A percentile compares a stretch with the other conserved stretches of the same genome.
These are phyloP conservation scores for Vanessa cardui DNA, from an alignment of 2,888 invertebrate species.

Conservation along the genomic window DNA sequence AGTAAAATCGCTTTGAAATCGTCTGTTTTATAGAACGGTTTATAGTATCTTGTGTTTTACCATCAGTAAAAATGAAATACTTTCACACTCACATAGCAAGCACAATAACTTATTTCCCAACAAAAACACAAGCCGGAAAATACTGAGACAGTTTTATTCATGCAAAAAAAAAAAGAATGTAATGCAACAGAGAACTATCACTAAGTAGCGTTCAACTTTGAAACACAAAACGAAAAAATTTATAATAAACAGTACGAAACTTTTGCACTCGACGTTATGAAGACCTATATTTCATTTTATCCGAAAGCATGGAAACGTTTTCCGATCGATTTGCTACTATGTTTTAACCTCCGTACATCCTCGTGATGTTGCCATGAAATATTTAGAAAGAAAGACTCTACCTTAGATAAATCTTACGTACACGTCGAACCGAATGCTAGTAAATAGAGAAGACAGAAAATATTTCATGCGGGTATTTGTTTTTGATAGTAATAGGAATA, in stretches of 20 bases:
- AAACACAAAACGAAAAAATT: conserved; percentile 19
- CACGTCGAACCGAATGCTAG: neutral
- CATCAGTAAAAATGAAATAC: neutral
- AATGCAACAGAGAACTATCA: conserved; percentile 16
- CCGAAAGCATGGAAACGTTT: conserved; percentile 34
- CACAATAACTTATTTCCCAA: conserved; percentile 4
- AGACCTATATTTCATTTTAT: conserved; percentile 33
- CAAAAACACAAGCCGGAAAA: conserved; percentile 12
- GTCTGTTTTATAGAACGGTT: neutral
- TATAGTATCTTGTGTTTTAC: neutral
- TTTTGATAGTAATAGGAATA: too few species aligned
- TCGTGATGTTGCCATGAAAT: conserved; percentile 13
- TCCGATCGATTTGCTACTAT: conserved; percentile 44
- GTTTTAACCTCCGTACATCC: conserved; percentile 28
- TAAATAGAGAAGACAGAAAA: neutral
- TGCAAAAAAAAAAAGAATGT: conserved; percentile 10
- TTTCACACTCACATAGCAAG: conserved; percentile 5
- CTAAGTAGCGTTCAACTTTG: conserved; percentile 24
- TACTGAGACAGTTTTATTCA: conserved; percentile 20
- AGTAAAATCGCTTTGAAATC: neutral
- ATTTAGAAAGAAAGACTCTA: conserved; percentile 13
- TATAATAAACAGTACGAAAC: conserved; percentile 18
- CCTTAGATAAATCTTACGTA: neutral
- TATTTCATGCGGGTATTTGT: too few species aligned
- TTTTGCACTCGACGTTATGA: conserved; percentile 27